Evolutionary conservation across 2,888 invertebrate genomes (phyloP), one percentile per base, ranked within the genome.

Genomic region (Linnaemya tessellans): DNA sequence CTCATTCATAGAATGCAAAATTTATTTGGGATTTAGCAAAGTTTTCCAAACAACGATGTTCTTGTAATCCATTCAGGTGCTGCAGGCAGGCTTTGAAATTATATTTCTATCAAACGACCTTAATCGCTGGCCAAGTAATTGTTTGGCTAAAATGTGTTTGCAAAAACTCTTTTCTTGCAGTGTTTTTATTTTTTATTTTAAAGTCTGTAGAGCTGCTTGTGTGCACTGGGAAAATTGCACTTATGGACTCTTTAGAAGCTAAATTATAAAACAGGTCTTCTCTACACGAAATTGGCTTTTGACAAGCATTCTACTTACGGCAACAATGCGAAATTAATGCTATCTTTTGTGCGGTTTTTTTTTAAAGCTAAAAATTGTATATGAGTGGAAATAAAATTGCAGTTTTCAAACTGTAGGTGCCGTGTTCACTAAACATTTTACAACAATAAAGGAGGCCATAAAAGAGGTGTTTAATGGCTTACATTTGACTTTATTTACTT

Each of bases 41-140:
- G 8, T 43, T 75, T 54, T 30, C 15, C 3, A n/a, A 58, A 78
- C 18, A 60, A 51, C 41, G 25, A 25, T 60, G 46, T 18, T 30
- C 49, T 25, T 70, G 41, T 41, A 78, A 20, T 51, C 13, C 20
- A 18, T 25, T 56, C 43, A 43, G 56, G 22, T 62, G 20, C 51
- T 79, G 51, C 79, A 70, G 70, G 58, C 78, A 60, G 67, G 49
- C 51, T 18, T 65, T 68, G 58, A 25, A 78, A 62, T 70, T 70
- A 62, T 41, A 62, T 78, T 78, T 78, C 51, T 68, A 68, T 68
- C 78, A 60, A 68, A 60, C n/a, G 58, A 30, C 58, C 58, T 38
- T 78, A 67, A 78, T 60, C 51, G 58, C 38, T 68, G 68, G 78
- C 49, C 60, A 78, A 78, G 22, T 38, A 49, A 64, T 13, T 74